These are phyloP conservation scores for Nannoperca australis DNA, from an alignment of 2,797 vertebrate genomes.

Conservation along the genomic window DNA sequence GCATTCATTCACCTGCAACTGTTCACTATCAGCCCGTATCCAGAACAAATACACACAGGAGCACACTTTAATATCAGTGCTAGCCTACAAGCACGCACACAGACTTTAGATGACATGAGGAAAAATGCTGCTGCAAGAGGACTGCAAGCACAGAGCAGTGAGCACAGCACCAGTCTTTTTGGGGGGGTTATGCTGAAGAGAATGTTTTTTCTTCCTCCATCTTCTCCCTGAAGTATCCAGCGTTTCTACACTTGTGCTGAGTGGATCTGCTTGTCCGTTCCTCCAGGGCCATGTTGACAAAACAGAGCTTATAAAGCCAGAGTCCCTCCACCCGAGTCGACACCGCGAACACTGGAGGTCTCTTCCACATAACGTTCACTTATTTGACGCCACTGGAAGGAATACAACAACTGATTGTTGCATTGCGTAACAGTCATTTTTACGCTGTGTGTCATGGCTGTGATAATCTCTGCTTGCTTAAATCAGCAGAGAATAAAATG, in stretches of 20 bases:
- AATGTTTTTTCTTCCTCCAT: neutral
- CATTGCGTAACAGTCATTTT: conserved; percentile 48
- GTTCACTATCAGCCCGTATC: conserved; percentile 59
- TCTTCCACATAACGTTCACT: conserved; percentile 21
- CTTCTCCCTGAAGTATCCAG: conserved; percentile 5
- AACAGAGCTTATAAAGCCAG: conserved; percentile 12
- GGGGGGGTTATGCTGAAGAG: neutral
- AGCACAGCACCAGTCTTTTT: conserved; percentile 4
- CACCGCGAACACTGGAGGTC: neutral
- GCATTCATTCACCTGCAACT: conserved; percentile 61
- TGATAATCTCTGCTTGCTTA: conserved; percentile 44
- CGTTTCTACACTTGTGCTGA: conserved; percentile 5
- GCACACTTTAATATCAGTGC: conserved; percentile 38
- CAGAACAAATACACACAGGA: conserved; percentile 53
- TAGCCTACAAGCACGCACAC: conserved; percentile 22
- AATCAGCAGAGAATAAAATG: conserved; percentile 62
- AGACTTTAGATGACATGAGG: conserved; percentile 42
- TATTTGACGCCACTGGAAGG: neutral
- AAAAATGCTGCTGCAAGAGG: conserved; percentile 47
- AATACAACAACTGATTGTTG: conserved; percentile 3
- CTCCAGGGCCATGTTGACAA: conserved; percentile 11
- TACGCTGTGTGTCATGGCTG: conserved; percentile 8
- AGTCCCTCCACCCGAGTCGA: conserved; percentile 4
- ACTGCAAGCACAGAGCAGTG: conserved; percentile 53
- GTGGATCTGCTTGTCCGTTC: conserved; percentile 10